phyloP scores from a whole-genome alignment of 2,888 invertebrate genomes.

The Macroteleia sp. region DNA sequence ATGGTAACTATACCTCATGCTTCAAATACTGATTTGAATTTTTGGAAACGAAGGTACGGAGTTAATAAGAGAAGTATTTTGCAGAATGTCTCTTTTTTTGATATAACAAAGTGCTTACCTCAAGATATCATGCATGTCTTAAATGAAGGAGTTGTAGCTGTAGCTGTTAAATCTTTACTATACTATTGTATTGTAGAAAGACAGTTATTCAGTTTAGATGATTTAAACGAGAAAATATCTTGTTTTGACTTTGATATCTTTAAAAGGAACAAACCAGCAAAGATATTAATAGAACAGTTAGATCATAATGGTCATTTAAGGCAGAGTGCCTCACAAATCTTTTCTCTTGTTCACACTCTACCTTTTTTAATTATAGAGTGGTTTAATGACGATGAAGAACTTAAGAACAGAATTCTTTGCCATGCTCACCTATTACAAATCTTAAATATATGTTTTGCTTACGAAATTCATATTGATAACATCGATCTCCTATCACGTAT shows the following conservation, averaged over 20 bases:
- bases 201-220: conserved; percentile 60
- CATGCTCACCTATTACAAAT: conserved; percentile 3
- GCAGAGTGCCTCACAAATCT: no score
- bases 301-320: conserved; percentile 35
- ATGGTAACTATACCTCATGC: no score
- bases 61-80: conserved; percentile 38
- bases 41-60: conserved; percentile 51
- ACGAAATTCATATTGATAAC: no score
- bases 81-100: conserved; percentile 1
- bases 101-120: conserved; percentile 47
- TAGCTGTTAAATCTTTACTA: conserved; percentile 42
- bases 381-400: conserved; percentile 18
- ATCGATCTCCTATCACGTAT: no score
- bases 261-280: conserved; percentile 64
- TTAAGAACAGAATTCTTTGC: neutral
- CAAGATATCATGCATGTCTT: conserved; percentile 65
- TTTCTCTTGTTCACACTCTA: conserved; percentile 63
- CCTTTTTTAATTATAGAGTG: conserved; percentile 65
- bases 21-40: no score
- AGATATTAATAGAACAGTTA: conserved; percentile 32
- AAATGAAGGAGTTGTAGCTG: conserved; percentile 60
- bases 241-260: conserved; percentile 67
- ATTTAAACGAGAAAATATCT: conserved; percentile 65
- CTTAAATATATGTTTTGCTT: conserved; percentile 4
- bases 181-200: conserved; percentile 57